Percentiles rank a stretch among this genome's conserved stretches.
Evolutionary conservation across 2,797 vertebrate species (phyloP).

Genomic region (Aphelocoma californica): DNA sequence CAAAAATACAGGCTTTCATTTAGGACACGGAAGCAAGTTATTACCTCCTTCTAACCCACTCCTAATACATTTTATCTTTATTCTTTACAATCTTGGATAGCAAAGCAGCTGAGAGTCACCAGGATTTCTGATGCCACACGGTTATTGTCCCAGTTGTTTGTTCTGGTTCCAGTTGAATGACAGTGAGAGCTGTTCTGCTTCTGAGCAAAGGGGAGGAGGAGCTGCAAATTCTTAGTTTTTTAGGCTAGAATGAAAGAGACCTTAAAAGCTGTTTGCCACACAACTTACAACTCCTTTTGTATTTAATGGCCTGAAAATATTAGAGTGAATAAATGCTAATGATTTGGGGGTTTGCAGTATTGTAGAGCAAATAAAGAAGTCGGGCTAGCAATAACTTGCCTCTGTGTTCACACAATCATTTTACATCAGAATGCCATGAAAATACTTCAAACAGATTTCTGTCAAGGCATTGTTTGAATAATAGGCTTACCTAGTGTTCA

Average conservation of each 20-base stretch:
- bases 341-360: neutral
- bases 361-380: conserved; percentile 41
- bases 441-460: conserved; percentile 44
- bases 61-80: conserved; percentile 48
- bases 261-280: conserved; percentile 1
- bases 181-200: neutral
- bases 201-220: conserved; percentile 31
- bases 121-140: conserved; percentile 4
- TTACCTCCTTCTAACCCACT: neutral
- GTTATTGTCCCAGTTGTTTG: conserved; percentile 29
- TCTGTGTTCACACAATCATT: conserved; percentile 16
- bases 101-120: neutral
- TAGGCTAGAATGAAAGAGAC: neutral
- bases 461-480: conserved; percentile 2
- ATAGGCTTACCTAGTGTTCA: conserved; percentile 10
- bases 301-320: conserved; percentile 33
- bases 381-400: neutral
- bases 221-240: neutral
- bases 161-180: conserved; percentile 46
- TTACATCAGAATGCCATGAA: conserved; percentile 16
- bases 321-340: conserved; percentile 14
- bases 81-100: conserved; percentile 32
- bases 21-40: conserved; percentile 21
- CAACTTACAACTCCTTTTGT: neutral
- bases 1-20: conserved; percentile 18